A percentile compares a stretch with the other conserved stretches of the same genome.
Conservation (phyloP, 2,888 invertebrate genomes). For the Lasioglossum zephyrum region DNA sequence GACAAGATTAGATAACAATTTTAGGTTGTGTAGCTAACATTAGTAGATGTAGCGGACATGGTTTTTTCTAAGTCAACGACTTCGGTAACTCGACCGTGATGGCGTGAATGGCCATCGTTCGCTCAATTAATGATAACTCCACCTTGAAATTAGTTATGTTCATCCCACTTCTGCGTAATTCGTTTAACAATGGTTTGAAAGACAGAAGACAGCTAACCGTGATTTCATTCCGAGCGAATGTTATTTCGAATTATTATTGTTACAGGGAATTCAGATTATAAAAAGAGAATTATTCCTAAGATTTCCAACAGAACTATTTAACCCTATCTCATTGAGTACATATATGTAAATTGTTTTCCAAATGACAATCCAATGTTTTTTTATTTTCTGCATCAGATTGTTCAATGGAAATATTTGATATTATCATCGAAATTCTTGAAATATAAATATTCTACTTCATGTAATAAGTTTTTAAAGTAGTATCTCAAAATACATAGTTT, state of each 20-base stretch:
- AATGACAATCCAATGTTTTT: no score
- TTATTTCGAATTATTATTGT: not conserved
- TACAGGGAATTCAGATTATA: not conserved
- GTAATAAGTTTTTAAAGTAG: no score
- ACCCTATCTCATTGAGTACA: not conserved
- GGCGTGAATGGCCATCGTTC: not conserved
- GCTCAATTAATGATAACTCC: conserved; percentile 16
- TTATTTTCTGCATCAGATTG: no score
- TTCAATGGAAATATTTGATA: no score
- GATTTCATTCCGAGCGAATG: not conserved
- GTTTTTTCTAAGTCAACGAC: not conserved
- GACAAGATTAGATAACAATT: not conserved
- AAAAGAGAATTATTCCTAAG: not conserved
- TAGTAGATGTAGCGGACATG: no score
- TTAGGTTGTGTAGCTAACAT: no score
- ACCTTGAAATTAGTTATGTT: conserved; percentile 10
- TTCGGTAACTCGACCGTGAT: not conserved
- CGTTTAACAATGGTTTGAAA: not conserved
- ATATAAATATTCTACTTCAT: no score
- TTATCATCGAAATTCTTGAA: no score
- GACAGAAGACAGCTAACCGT: not conserved
- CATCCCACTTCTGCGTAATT: not conserved
- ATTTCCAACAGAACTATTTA: not conserved
- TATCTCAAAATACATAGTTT: no score
- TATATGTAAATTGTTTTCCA: no score